Conservation (phyloP, 2,113 vertebrate genomes). For the Dromaius novaehollandiae region DNA sequence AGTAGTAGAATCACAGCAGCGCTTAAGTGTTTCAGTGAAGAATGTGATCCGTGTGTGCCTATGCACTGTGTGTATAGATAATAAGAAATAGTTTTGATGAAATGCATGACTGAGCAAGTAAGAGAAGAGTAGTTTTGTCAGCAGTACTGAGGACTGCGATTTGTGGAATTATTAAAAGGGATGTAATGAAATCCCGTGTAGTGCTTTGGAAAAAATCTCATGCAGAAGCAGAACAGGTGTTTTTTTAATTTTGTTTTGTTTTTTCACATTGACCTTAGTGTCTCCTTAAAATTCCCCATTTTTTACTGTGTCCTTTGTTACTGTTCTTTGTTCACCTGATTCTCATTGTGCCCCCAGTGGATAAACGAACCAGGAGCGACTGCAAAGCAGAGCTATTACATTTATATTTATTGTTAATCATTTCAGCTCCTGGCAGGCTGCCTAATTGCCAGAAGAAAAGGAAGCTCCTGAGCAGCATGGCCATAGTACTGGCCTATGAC, state of each 20-base stretch:
- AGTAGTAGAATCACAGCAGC: conserved; percentile 21
- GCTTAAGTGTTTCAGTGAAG: conserved; percentile 16
- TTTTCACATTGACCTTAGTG: background rate
- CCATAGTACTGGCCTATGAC: conserved; percentile 52
- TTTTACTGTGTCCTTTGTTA: background rate
- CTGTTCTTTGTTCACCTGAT: conserved; percentile 1
- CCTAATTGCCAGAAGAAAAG: conserved; percentile 71
- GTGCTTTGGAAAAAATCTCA: background rate
- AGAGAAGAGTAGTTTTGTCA: background rate
- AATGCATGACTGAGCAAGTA: background rate
- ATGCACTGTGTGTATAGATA: background rate
- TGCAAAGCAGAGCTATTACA: conserved; percentile 55
- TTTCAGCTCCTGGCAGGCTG: conserved; percentile 70
- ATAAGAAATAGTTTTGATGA: background rate
- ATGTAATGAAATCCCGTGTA: background rate
- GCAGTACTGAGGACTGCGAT: background rate
- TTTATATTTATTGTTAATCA: conserved; percentile 76
- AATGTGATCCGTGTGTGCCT: background rate
- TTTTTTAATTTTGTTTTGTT: background rate
- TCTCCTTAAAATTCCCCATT: background rate
- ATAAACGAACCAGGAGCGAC: background rate
- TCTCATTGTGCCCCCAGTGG: conserved; percentile 2
- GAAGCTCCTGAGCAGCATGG: conserved; percentile 65
- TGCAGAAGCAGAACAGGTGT: background rate
- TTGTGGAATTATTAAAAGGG: background rate